Evolutionary conservation across 2,888 invertebrate genomes (phyloP).

Genomic region (Lycocerus yunnanus): DNA sequence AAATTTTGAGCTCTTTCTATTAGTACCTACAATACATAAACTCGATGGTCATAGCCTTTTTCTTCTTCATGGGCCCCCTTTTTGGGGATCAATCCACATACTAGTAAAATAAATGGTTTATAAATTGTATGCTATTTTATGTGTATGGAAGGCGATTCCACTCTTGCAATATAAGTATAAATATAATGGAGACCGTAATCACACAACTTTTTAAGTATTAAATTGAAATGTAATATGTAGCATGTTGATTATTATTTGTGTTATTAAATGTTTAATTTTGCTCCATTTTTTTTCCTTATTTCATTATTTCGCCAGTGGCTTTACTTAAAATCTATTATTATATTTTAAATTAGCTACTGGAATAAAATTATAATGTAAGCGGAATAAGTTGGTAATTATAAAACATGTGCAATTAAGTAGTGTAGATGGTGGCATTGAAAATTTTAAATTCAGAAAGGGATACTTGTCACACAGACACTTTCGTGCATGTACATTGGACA

Average conservation of each 20-base stretch:
- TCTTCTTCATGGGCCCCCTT: not conserved
- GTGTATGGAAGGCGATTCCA: too few relatives aligned
- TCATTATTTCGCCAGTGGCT: not conserved
- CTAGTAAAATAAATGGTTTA: too few relatives aligned
- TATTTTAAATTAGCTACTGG: not conserved
- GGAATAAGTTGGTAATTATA: not conserved
- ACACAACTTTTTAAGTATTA: not conserved
- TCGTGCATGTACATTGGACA: not conserved
- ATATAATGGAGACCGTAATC: not conserved
- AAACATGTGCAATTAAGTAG: not conserved
- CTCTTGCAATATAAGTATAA: too few relatives aligned
- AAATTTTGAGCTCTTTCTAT: too few relatives aligned
- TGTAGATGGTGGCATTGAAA: not conserved
- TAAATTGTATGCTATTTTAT: too few relatives aligned
- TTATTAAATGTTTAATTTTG: not conserved
- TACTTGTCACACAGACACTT: not conserved
- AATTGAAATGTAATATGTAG: too few relatives aligned
- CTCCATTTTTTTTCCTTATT: not conserved
- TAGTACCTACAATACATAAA: too few relatives aligned
- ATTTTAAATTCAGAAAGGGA: not conserved
- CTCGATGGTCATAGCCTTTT: not conserved
- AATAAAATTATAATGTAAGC: not conserved
- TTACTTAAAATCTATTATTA: not conserved
- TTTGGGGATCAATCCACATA: too few relatives aligned
- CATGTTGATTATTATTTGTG: too few relatives aligned